Conservation (phyloP, 1,140 invertebrate species). For the Drosophila equinoxialis region DNA sequence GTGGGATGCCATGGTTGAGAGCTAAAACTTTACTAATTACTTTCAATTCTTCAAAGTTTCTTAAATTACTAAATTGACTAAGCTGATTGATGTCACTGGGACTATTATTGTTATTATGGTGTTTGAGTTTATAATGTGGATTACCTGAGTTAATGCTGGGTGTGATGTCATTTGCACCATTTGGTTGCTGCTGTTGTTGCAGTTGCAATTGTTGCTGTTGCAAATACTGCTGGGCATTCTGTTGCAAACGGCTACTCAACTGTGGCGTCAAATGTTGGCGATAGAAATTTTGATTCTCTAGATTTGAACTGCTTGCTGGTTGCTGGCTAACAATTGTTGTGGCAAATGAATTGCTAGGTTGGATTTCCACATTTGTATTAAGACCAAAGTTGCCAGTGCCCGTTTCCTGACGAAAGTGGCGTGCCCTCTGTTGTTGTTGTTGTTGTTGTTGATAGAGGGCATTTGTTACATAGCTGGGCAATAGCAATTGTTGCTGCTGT, state of each 20-base stretch:
- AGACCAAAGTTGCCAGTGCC: constrained; percentile 83
- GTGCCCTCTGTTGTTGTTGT: constrained; percentile 69
- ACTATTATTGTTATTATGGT: constrained; percentile 79
- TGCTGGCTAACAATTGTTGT: constrained; percentile 69
- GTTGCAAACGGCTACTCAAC: constrained; percentile 74
- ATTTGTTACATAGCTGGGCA: constrained; percentile 72
- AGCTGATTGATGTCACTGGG: constrained; percentile 81
- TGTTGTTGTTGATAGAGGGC: constrained; percentile 70
- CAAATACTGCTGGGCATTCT: constrained; percentile 75
- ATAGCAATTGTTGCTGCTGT: constrained; percentile 54
- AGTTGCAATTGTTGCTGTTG: constrained; percentile 60
- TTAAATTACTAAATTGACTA: constrained; percentile 84
- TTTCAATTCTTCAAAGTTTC: constrained; percentile 88
- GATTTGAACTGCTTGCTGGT: constrained; percentile 47
- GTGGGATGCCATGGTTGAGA: constrained; percentile 87
- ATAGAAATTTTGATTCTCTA: constrained; percentile 81
- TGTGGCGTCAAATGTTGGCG: constrained; percentile 74
- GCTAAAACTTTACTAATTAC: constrained; percentile 91
- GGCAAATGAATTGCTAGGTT: constrained; percentile 65
- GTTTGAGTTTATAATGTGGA: constrained; percentile 65
- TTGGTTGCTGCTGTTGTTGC: constrained; percentile 52
- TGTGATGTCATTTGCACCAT: constrained; percentile 59
- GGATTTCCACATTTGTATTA: constrained; percentile 67
- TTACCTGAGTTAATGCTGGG: constrained; percentile 67
- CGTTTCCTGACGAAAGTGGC: constrained; percentile 84